phyloP scores from a whole-genome alignment of 2,113 vertebrate species.

The Clarias macrocephalus region DNA sequence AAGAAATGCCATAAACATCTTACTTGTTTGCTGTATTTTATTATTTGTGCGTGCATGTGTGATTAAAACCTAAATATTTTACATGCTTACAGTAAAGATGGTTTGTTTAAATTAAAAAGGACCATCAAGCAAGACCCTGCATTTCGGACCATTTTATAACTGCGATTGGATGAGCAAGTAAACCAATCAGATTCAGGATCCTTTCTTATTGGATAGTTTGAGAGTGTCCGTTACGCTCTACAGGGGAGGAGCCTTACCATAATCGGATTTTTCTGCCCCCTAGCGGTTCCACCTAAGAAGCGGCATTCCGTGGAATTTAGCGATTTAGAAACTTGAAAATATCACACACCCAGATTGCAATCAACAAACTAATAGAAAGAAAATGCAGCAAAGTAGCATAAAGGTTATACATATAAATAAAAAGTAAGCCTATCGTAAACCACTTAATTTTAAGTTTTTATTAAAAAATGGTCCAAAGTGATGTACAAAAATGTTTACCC shows the following conservation, averaged over 20 bases:
- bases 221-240: constrained; percentile 63
- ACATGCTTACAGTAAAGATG: too few relatives aligned
- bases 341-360: background rate
- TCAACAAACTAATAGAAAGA: background rate
- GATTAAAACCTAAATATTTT: too few relatives aligned
- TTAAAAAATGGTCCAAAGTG: background rate
- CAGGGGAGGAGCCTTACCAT: constrained; percentile 30
- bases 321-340: background rate
- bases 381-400: background rate
- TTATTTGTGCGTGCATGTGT: background rate
- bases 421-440: background rate
- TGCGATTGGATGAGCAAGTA: background rate
- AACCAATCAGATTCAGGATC: constrained; percentile 57
- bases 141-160: background rate
- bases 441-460: too few relatives aligned
- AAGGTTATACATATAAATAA: background rate
- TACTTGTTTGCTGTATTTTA: background rate
- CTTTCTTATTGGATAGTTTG: constrained; percentile 61
- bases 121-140: background rate
- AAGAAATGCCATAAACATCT: background rate
- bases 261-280: background rate
- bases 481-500: background rate
- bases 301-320: background rate
- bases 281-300: background rate
- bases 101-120: background rate